These are phyloP conservation scores for Glaucomys volans DNA, from an alignment of 2,113 vertebrate genomes.

Conservation along the genomic window DNA sequence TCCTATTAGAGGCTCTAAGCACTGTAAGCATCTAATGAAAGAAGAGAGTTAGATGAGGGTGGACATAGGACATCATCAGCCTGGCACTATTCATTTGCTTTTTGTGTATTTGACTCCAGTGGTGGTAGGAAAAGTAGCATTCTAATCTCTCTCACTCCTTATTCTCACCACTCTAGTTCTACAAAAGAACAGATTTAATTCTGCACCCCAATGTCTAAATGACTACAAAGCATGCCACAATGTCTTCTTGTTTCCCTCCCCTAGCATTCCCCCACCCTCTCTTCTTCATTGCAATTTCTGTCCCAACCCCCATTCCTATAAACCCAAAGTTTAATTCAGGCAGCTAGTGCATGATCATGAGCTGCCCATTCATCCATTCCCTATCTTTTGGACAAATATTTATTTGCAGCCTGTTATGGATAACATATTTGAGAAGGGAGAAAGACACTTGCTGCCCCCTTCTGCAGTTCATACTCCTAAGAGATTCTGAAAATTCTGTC, in stretches of 20 bases:
- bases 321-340: background rate
- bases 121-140: background rate
- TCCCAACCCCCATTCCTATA: background rate
- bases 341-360: conserved; percentile 5
- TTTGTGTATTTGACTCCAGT: background rate
- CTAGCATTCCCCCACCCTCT: background rate
- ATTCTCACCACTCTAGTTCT: background rate
- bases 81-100: background rate
- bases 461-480: background rate
- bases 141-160: background rate
- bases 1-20: background rate
- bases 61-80: background rate
- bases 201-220: background rate
- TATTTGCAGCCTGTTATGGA: conserved; percentile 10
- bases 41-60: background rate
- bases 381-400: conserved; percentile 64
- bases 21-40: background rate
- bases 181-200: background rate
- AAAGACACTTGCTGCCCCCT: background rate
- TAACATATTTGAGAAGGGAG: conserved; percentile 22
- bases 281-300: background rate
- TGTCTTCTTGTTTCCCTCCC: background rate
- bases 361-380: background rate
- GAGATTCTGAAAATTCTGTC: conserved; percentile 42
- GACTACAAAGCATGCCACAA: background rate